Evolutionary conservation across 2,888 invertebrate genomes (phyloP), one percentile per base, ranked within the genome.

Genomic region (Chesias legatella): DNA sequence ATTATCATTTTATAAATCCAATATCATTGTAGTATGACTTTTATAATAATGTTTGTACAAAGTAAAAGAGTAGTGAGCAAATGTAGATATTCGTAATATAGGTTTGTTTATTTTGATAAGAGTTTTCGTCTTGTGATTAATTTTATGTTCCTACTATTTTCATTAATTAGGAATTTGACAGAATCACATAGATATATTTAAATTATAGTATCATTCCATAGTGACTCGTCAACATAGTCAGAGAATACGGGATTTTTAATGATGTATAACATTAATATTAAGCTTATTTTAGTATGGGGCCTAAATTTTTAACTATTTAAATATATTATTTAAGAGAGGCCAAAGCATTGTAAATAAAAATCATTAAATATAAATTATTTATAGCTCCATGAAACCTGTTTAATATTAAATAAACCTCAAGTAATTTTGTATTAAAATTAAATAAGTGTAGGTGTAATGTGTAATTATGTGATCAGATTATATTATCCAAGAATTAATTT

Each of bases 341-440:
- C 63, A 62, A 61, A 62, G 54, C 46, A 46, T 33, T 66, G 61
- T 67, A 64, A 27, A 65, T 63, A 59, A 11, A 37, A 33, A 34
- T 17, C 13, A 51, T 40, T 35, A 20, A 35, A 32, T 28, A 24
- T 27, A 22, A 23, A 10, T 32, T 27, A 10, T 32, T 17, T 5
- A 17, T 17, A 17, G 5, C 13, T 17, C 5, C 13, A 3, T 17
- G 13, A 17, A 17, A 17, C n/a, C 13, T 17, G 13, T 17, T 17
- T 5, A 17, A 17, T 17, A 17, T 2, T 17, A n/a, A n/a, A 17
- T 17, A 17, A 17, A 5, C 13, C 2, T 17, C 13, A 17, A 17
- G 5, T n/a, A 17, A 5, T 17, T 17, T 17, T 17, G 13, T 17
- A 17, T 2, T 3, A 17, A 17, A 17, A n/a, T n/a, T n/a, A n/a